These are phyloP conservation scores for Daphoenositta chrysoptera DNA, from an alignment of 2,113 vertebrate species.

Conservation along the genomic window DNA sequence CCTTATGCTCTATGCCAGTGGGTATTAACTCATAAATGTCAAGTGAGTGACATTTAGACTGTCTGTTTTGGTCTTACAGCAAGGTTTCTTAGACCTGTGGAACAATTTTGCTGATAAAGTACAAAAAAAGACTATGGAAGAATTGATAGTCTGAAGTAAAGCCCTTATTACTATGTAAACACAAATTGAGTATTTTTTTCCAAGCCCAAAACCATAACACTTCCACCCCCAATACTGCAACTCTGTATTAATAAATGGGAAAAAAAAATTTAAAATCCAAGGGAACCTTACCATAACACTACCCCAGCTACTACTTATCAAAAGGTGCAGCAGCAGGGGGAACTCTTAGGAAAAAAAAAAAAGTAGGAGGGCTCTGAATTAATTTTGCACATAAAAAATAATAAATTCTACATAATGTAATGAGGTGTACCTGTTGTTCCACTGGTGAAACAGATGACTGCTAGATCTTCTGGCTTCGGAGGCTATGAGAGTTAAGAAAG, in stretches of 20 bases:
- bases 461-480: conserved; percentile 90
- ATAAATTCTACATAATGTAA: neutral
- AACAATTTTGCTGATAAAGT: neutral
- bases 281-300: neutral
- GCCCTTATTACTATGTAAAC: neutral
- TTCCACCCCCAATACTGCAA: neutral
- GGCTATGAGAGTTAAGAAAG: conserved; percentile 73
- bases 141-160: neutral
- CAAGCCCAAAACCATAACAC: neutral
- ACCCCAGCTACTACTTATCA: neutral
- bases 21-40: neutral
- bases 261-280: neutral
- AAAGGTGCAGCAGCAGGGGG: neutral
- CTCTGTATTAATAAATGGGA: neutral
- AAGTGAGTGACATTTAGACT: neutral
- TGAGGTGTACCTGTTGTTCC: conserved; percentile 90
- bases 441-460: conserved; percentile 96
- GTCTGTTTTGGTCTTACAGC: neutral
- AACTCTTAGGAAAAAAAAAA: neutral
- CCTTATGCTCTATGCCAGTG: neutral
- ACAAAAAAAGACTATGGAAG: neutral
- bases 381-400: neutral
- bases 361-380: neutral
- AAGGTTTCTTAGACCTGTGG: neutral
- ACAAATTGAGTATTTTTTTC: neutral